A percentile compares a stretch with the other conserved stretches of the same genome.
Evolutionary conservation across 2,888 invertebrate species (phyloP).

Genomic region (Ecliptopera silaceata): DNA sequence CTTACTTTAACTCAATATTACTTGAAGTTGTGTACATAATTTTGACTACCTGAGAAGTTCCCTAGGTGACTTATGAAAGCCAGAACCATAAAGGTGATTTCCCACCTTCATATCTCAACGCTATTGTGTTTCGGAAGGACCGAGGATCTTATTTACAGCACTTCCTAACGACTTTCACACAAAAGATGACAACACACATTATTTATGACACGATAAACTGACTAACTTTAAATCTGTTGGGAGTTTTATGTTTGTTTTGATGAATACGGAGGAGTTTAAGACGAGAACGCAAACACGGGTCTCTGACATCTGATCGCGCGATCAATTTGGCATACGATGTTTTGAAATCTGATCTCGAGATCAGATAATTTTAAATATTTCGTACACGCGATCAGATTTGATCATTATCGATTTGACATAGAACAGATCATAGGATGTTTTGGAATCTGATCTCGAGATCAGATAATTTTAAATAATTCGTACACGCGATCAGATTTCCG

Average conservation of each 20-base stretch:
- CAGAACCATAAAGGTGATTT: slow-evolving; percentile 12
- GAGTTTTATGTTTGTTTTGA: slow-evolving; percentile 15
- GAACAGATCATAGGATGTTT: too few relatives aligned
- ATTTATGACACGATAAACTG: slow-evolving; percentile 25
- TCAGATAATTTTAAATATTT: too few relatives aligned
- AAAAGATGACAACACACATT: slow-evolving; percentile 25
- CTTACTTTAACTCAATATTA: not conserved
- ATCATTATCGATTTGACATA: too few relatives aligned
- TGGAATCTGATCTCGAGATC: too few relatives aligned
- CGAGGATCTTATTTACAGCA: slow-evolving; percentile 28
- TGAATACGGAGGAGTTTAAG: too few relatives aligned
- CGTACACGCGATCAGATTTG: too few relatives aligned
- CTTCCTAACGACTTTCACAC: slow-evolving; percentile 33
- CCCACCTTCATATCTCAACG: slow-evolving; percentile 21
- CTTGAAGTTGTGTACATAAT: not conserved
- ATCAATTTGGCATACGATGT: too few relatives aligned
- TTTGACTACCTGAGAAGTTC: not conserved
- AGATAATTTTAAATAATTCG: too few relatives aligned
- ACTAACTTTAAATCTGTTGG: slow-evolving; percentile 20
- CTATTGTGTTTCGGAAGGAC: slow-evolving; percentile 22
- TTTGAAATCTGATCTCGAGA: too few relatives aligned
- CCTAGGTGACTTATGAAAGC: not conserved
- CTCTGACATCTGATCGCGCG: too few relatives aligned
- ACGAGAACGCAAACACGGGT: not conserved
- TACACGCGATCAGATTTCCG: too few relatives aligned